These are phyloP conservation scores for Cossypha caffra DNA, from an alignment of 2,797 vertebrate genomes.

Conservation along the genomic window DNA sequence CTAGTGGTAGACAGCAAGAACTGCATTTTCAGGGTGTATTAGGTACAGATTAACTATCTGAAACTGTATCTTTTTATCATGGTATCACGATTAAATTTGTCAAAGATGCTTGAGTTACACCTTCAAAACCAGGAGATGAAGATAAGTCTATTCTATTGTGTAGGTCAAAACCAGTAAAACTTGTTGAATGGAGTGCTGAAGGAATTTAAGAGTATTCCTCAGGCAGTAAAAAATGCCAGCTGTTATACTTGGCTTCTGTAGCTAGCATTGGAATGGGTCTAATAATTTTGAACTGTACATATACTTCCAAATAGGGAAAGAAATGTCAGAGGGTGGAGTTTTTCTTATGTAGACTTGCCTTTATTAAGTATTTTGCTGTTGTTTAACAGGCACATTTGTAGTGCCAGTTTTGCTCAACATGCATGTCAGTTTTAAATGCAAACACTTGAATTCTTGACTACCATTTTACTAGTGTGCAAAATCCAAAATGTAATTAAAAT, in stretches of 20 bases:
- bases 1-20: conserved; percentile 53
- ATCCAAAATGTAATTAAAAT: background rate
- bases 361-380: background rate
- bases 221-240: background rate
- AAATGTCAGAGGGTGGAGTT: background rate
- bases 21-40: background rate
- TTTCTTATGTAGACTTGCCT: background rate
- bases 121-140: background rate
- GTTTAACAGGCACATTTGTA: background rate
- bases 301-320: background rate
- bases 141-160: background rate
- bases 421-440: background rate
- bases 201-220: background rate
- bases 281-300: background rate
- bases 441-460: background rate
- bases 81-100: background rate
- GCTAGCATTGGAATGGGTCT: background rate
- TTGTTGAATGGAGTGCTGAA: background rate
- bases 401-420: background rate
- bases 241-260: background rate
- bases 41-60: background rate
- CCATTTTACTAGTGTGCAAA: background rate
- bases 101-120: background rate
- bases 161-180: background rate
- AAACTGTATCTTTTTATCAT: background rate